A percentile compares a stretch with the other conserved stretches of the same genome.
phyloP scores from a whole-genome alignment of 2,888 invertebrate genomes.

The Molanna angustata region DNA sequence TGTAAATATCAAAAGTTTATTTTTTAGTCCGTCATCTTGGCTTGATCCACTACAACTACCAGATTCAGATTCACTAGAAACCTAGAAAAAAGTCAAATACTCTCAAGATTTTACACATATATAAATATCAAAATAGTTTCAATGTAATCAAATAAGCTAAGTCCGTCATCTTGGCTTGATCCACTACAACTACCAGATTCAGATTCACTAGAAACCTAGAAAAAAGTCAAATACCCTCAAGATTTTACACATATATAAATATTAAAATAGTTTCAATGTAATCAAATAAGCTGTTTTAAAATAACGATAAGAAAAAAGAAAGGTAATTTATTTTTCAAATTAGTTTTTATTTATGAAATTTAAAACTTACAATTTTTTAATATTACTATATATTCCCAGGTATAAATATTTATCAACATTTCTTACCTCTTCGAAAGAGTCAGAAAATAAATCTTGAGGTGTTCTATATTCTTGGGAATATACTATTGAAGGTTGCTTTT shows the following conservation, averaged over 20 bases:
- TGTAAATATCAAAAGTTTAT: conserved; percentile 72
- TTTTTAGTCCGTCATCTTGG: conserved; percentile 56
- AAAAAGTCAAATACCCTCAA: conserved; percentile 2
- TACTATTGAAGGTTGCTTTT: conserved; percentile 21
- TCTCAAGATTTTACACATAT: not conserved
- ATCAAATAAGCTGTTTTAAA: too few species aligned
- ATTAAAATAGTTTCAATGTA: too few species aligned
- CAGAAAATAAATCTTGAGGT: conserved; percentile 9
- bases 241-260: too few species aligned
- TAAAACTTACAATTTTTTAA: too few species aligned
- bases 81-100: conserved; percentile 17
- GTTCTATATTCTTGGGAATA: conserved; percentile 26
- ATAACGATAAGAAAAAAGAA: too few species aligned
- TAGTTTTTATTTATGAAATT: too few species aligned
- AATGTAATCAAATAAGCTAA: too few species aligned
- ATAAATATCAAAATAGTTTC: too few species aligned
- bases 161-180: conserved; percentile 42
- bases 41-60: conserved; percentile 29
- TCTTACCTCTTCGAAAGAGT: conserved; percentile 24
- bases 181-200: conserved; percentile 28
- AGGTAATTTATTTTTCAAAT: too few species aligned
- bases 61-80: conserved; percentile 24
- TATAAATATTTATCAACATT: too few species aligned
- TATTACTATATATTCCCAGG: too few species aligned
- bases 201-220: conserved; percentile 27